phyloP scores from a whole-genome alignment of 2,113 vertebrate species.

The Carassius gibelio region DNA sequence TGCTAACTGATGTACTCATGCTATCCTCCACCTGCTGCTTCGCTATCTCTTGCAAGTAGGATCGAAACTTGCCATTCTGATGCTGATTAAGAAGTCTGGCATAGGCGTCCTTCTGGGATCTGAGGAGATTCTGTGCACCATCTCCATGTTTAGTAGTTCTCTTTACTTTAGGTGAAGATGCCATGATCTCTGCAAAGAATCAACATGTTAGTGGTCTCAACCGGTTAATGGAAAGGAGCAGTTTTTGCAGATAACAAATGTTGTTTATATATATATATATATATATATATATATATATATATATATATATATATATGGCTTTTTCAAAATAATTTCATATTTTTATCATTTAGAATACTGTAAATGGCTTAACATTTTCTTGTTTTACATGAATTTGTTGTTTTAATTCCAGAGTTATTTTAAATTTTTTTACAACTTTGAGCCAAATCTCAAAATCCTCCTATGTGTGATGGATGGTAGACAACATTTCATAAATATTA shows the following conservation, averaged over 20 bases:
- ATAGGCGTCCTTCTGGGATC: constrained; percentile 83
- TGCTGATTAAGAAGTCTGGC: constrained; percentile 83
- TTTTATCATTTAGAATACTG: too few relatives aligned
- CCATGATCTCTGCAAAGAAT: constrained; percentile 63
- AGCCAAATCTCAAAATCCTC: too few relatives aligned
- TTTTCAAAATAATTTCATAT: too few relatives aligned
- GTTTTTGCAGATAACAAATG: not conserved
- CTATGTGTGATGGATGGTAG: too few relatives aligned
- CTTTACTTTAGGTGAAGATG: constrained; percentile 59
- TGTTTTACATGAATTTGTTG: too few relatives aligned
- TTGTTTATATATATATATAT: too few relatives aligned
- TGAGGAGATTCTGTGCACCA: constrained; percentile 66
- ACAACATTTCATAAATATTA: too few relatives aligned
- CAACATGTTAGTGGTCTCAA: not conserved
- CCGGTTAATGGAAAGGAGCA: not conserved
- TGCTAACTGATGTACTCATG: constrained; percentile 40
- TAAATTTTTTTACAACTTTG: too few relatives aligned
- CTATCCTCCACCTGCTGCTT: constrained; percentile 72
- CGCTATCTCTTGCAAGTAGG: constrained; percentile 75
- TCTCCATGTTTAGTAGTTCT: constrained; percentile 59
- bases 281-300: too few relatives aligned
- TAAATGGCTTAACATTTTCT: too few relatives aligned
- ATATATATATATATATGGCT: too few relatives aligned
- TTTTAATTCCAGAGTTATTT: too few relatives aligned
- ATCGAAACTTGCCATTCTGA: constrained; percentile 78